Evolutionary conservation across 2,888 invertebrate species (phyloP), one percentile per base, ranked within the genome.

Genomic region (Trisateles emortualis): DNA sequence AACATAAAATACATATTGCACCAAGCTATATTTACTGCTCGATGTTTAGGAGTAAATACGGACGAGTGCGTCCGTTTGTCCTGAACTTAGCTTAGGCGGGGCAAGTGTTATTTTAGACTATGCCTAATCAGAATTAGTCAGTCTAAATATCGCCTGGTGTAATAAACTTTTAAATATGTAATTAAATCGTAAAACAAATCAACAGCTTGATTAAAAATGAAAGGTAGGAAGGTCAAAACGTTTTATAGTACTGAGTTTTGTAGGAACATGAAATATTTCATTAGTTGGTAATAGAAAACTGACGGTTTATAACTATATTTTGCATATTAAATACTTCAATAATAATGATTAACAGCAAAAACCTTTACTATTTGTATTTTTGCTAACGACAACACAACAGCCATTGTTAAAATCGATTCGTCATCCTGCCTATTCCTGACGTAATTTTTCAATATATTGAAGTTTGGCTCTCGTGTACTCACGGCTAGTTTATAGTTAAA

Each of bases 201-300:
- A 32, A 1, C 3, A 0, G 0, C 13, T 32, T 32, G 32, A 11
- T 32, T 11, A 32, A 13, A 32, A 32, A 32, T 8, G n/a, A 32
- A 32, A 11, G 3, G 3, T 32, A 32, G 32, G 13, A 13, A 11
- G 13, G 13, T 32, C 3, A 16, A 26, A 36, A 36, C 8, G 17
- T 10, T 29, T 29, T 42, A n/a, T 16, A 24, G 29, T 38, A 24
- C 17, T 24, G 44, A 36, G 26, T 24, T 47, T 43, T 50, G 46
- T 48, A 40, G 45, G 45, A 57, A 48, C 45, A 39, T 40, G 42
- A 53, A 53, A 51, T 14, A 49, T 35, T 13, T 41, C 32, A 33
- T 16, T 16, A 35, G 33, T 16, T n/a, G 16, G 33, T 10, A 13
- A 1, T 39, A 30, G 19, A 47, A 39, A 47, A n/a, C 10, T 9